Evolutionary conservation across 2,888 invertebrate genomes (phyloP).

Genomic region (Syritta pipiens): DNA sequence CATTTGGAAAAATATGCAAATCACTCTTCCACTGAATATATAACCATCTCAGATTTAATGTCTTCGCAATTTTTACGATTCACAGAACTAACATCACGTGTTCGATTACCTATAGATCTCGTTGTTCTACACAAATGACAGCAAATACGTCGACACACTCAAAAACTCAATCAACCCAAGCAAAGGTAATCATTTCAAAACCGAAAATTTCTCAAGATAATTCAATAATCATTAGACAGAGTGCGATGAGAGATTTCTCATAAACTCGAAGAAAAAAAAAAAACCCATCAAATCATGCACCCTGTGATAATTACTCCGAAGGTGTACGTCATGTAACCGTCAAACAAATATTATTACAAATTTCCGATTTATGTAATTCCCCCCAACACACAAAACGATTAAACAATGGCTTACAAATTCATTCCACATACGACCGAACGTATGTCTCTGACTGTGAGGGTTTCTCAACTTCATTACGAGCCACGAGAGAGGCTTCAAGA

Average conservation of each 20-base stretch:
- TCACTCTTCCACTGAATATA: too few species aligned
- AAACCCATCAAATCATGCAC: slow-evolving; percentile 30
- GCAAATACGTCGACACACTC: too few species aligned
- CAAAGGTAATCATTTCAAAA: slow-evolving; percentile 15
- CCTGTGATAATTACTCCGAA: slow-evolving; percentile 37
- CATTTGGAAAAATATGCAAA: too few species aligned
- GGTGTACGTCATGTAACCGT: slow-evolving; percentile 29
- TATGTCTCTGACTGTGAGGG: neutral
- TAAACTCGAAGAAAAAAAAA: neutral
- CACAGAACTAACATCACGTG: too few species aligned
- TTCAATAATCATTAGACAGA: slow-evolving; percentile 25
- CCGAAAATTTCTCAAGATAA: slow-evolving; percentile 12
- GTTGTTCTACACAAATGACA: too few species aligned
- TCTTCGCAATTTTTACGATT: too few species aligned
- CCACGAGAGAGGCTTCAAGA: neutral
- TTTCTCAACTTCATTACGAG: slow-evolving; percentile 39
- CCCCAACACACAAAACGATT: slow-evolving; percentile 11
- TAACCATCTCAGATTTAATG: too few species aligned
- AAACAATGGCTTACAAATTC: slow-evolving; percentile 38
- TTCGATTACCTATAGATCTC: too few species aligned
- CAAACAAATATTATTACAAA: slow-evolving; percentile 49
- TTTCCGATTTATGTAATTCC: slow-evolving; percentile 44
- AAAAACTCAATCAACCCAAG: neutral
- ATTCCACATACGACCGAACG: slow-evolving; percentile 20
- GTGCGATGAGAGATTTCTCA: slow-evolving; percentile 6